Conservation (phyloP, 2,113 vertebrate genomes). For the Empidonax traillii region DNA sequence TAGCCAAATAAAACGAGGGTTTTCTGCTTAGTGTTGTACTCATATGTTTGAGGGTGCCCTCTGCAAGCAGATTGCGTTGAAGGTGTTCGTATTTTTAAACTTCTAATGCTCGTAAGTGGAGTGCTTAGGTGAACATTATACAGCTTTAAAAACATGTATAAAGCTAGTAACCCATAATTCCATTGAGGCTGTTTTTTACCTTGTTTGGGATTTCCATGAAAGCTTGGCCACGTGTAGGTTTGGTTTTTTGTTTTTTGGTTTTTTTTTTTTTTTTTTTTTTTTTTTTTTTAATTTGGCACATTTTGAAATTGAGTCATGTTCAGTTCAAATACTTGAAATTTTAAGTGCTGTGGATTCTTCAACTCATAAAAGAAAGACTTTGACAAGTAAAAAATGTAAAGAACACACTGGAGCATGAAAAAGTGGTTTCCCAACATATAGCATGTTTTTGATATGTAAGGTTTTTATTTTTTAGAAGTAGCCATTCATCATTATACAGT, state of each 20-base stretch:
- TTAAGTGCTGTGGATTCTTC: constrained; percentile 56
- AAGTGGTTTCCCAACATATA: constrained; percentile 59
- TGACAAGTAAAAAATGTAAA: constrained; percentile 42
- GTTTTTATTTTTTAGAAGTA: constrained; percentile 67
- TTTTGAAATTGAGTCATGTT: constrained; percentile 50
- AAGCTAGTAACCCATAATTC: constrained; percentile 55
- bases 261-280: background rate
- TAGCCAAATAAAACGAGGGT: constrained; percentile 67
- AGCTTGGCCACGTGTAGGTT: constrained; percentile 48
- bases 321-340: constrained; percentile 38
- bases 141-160: constrained; percentile 62
- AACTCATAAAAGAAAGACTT: constrained; percentile 41
- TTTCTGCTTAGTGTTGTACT: constrained; percentile 62
- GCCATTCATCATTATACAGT: constrained; percentile 58
- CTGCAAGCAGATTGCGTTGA: constrained; percentile 61
- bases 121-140: constrained; percentile 68
- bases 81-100: constrained; percentile 69
- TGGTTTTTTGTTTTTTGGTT: too few species aligned
- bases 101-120: constrained; percentile 67
- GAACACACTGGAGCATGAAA: constrained; percentile 70
- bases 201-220: constrained; percentile 45
- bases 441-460: constrained; percentile 73
- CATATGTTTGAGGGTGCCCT: constrained; percentile 57
- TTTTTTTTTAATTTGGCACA: constrained; percentile 50
- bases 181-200: background rate